Evolutionary conservation across 2,113 vertebrate genomes (phyloP), one percentile per base, ranked within the genome.

Genomic region (Poicephalus meyeri): DNA sequence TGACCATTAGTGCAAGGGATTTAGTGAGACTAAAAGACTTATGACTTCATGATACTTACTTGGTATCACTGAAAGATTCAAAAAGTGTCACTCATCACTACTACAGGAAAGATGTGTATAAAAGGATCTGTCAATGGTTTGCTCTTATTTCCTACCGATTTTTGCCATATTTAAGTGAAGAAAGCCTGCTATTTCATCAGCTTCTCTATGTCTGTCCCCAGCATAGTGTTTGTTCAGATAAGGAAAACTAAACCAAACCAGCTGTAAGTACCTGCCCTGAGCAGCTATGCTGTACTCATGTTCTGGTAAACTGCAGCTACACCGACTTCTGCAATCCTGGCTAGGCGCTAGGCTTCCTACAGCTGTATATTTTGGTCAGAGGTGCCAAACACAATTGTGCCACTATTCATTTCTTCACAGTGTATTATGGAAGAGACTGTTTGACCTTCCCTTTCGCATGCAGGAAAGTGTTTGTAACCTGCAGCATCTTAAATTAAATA

Each of bases 241-340:
- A 55, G 26, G 35, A 49, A 79, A 66, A 82, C 25, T 9, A 39
- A 58, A 49, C 70, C 1, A 44, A 79, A 65, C 13, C 29, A 77
- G 17, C 17, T 65, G 0, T 13, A 61, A 68, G 24, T 50, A 46
- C 20, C n/a, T 77, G 46, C 24, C 53, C 21, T 52, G 41, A 26
- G 41, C 12, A 61, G 15, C 35, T 64, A 2, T 1, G 3, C n/a
- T 2, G 0, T 18, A 20, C 19, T 65, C 21, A 23, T 0, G 0
- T 49, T 64, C 56, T 77, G 23, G 25, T 63, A 29, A 76, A 41
- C 70, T 61, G 52, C 65, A 61, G 41, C 53, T 56, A 15, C 10
- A 2, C 8, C 12, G 37, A 11, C 33, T 89, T 91, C 44, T 69
- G 39, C 42, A 91, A 5, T 33, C 17, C 33, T 3, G 2, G 4